Base-by-base conservation (phyloP, 2,113 vertebrate species). In the Burhinus oedicnemus region DNA sequence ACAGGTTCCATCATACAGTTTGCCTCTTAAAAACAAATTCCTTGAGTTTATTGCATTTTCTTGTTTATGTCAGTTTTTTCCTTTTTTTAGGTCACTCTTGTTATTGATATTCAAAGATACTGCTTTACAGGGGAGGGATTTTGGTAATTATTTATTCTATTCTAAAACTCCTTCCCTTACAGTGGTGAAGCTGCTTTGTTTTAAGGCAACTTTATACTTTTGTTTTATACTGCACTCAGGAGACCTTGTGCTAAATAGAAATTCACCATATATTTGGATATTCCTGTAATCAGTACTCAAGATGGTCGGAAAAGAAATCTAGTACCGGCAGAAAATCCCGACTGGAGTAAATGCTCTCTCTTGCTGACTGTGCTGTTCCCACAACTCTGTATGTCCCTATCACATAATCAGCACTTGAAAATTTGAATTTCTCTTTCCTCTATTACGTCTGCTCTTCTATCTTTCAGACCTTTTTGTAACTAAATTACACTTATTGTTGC, bases 401-500 rank as follows among this genome's bases (percentile, higher is more conserved):
- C 88, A 34, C 27, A 36, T 49, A 92, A 95, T 95, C 89, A 14
- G 49, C 62, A 52, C 89, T 91, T 82, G 57, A 89, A 93, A 95
- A 83, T 82, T 58, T 87, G 49, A 72, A 69, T 92, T 92, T 89
- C 61, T 88, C 84, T 89, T 92, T 44, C 52, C 22, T 89, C 81
- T 91, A 90, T 92, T 64, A 92, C 91, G 62, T 79, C 40, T 79
- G 32, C 40, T 65, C 49, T 84, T 91, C 65, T 87, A 1, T 81
- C 57, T 94, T 96, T 79, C 84, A 85, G 82, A 91, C 87, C 32
- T 87, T 96, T 95, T 93, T 3, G 34, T 72, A 61, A 89, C 60
- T 82, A 87, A 93, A 94, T 94, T 96, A 70, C 78, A 60, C 54
- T 94, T 93, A 92, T 6, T 94, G 82, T 94, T 96, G 82, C 42